These are phyloP conservation scores for Octopus sinensis DNA, from an alignment of 1,140 invertebrate species.

Conservation along the genomic window DNA sequence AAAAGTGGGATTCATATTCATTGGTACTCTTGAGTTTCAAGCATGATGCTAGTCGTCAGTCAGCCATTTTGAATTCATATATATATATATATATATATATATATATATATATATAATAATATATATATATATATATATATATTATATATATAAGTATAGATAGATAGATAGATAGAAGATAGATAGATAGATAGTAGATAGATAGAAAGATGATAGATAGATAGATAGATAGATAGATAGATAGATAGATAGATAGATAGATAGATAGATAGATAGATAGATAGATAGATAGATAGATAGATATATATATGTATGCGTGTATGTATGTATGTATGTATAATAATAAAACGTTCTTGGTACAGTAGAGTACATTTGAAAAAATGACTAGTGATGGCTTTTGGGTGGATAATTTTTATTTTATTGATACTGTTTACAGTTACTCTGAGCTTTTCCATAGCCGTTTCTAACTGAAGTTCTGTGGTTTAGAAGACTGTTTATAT, in stretches of 20 bases:
- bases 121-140: neutral
- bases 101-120: neutral
- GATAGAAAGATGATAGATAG: neutral
- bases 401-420: too few relatives aligned
- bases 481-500: too few relatives aligned
- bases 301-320: neutral
- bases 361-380: too few relatives aligned
- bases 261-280: neutral
- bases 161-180: neutral
- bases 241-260: neutral
- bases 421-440: too few relatives aligned
- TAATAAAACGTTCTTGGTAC: too few relatives aligned
- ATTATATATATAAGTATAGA: neutral
- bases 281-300: neutral
- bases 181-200: neutral
- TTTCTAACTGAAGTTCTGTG: too few relatives aligned
- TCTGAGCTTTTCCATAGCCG: too few relatives aligned
- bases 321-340: neutral
- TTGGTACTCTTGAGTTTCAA: neutral
- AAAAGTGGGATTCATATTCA: too few relatives aligned
- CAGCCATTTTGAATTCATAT: neutral
- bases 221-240: neutral
- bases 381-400: too few relatives aligned
- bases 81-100: conserved; percentile 1
- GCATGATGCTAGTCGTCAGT: neutral